Evolutionary conservation across 2,113 vertebrate genomes (phyloP), one percentile per base, ranked within the genome.

Genomic region (Neolamprologus sp.): DNA sequence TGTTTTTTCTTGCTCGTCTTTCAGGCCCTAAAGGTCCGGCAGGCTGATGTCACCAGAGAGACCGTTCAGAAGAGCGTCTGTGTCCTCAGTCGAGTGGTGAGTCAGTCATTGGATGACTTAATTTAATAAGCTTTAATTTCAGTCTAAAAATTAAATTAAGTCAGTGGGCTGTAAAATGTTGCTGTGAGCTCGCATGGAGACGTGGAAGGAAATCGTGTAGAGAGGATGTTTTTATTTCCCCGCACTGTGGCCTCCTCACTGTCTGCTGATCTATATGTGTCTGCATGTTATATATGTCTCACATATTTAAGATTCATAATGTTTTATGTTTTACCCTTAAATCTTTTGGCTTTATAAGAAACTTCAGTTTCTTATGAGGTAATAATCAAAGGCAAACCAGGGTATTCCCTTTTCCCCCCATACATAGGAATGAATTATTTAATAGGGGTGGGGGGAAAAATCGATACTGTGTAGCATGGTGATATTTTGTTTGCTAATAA

Each of bases 1-100:
- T 57, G 7, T 16, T 12, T 9, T 51, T 14, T n/a, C 17, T 0
- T 21, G 26, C 4, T 5, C 53, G 7, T 0, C 60, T 65, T 40
- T 21, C 91, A 99, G 99, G 96, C 96, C 17, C 94, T 99, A 60
- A 99, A 99, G 96, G 98, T 99, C 81, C 97, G 99, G 5, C 98
- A 98, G 96, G 99, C 98, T 7, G 99, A 99, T 83, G 90, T 99
- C 93, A 99, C 99, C 92, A 96, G 99, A 87, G 99, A 99, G 95
- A 99, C 98, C 0, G 99, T 99, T 47, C 99, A 99, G 97, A 99
- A 99, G 95, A 99, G 99, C 75, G 99, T 99, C 80, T 99, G 98
- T 92, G 98, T 99, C 90, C 97, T 99, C 90, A 98, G 98, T 90
- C 97, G 97, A 94, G 96, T 98, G 98, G 98, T 99, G 97, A 98